These are phyloP conservation scores for Sphaerophoria taeniata DNA, from an alignment of 2,888 invertebrate genomes.

Conservation along the genomic window DNA sequence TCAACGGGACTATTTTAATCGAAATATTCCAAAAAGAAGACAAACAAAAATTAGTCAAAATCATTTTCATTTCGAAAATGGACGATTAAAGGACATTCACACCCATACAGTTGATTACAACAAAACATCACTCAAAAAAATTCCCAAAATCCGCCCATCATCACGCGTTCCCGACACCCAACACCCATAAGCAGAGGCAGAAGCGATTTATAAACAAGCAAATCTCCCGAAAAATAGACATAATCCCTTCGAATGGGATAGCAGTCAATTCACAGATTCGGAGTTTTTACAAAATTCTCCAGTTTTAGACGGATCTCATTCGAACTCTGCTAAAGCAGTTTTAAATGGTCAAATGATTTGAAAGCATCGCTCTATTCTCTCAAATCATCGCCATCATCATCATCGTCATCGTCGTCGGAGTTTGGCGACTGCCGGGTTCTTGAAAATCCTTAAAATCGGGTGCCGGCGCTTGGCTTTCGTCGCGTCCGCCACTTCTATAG, in stretches of 20 bases:
- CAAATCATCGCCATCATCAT: neutral
- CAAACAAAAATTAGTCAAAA: neutral
- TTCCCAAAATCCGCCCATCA: neutral
- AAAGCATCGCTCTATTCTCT: constrained; percentile 49
- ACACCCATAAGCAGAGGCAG: neutral
- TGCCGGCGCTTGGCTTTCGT: no score
- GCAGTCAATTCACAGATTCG: constrained; percentile 55
- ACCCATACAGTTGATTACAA: constrained; percentile 25
- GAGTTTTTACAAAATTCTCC: constrained; percentile 43
- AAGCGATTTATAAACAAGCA: constrained; percentile 37
- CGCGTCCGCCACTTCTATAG: no score
- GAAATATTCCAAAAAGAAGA: constrained; percentile 5
- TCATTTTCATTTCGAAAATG: constrained; percentile 42
- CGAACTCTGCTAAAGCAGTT: constrained; percentile 24
- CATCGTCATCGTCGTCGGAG: neutral
- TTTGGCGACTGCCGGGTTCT: constrained; percentile 1
- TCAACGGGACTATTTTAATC: constrained; percentile 45
- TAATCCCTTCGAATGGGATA: constrained; percentile 57
- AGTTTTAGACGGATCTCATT: neutral
- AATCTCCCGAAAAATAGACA: constrained; percentile 47
- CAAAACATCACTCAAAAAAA: constrained; percentile 2
- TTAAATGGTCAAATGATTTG: constrained; percentile 58
- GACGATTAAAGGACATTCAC: neutral
- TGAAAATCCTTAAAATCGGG: neutral
- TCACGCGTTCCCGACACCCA: neutral